A percentile compares a stretch with the other conserved stretches of the same genome.
These are phyloP conservation scores for Zelleria hepariella DNA, from an alignment of 2,888 invertebrate genomes.

Conservation along the genomic window DNA sequence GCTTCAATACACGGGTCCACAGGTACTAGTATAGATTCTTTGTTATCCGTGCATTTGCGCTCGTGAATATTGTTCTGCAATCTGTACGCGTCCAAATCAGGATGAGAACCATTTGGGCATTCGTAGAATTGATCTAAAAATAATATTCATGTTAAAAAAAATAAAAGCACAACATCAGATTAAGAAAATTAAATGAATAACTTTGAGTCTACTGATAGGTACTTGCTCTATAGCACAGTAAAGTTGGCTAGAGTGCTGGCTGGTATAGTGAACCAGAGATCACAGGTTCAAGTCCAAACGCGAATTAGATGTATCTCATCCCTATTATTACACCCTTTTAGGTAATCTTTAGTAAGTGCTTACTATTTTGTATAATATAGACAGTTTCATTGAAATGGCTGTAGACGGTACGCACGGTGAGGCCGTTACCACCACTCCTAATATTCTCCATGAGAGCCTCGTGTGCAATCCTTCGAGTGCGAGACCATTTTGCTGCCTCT, in stretches of 20 bases:
- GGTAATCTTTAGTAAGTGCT: slow-evolving; percentile 5
- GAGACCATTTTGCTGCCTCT: slow-evolving; percentile 63
- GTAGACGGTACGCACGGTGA: slow-evolving; percentile 55
- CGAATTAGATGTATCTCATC: no score
- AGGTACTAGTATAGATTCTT: slow-evolving; percentile 35
- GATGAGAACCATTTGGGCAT: slow-evolving; percentile 55
- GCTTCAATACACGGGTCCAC: slow-evolving; percentile 62
- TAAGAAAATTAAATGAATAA: no score
- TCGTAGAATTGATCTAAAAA: slow-evolving; percentile 49
- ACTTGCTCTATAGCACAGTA: no score
- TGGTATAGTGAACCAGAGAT: no score
- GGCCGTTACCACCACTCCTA: slow-evolving; percentile 59
- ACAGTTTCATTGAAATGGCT: slow-evolving; percentile 36
- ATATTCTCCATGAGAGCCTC: slow-evolving; percentile 65
- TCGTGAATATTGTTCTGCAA: slow-evolving; percentile 61
- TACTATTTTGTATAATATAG: slow-evolving; percentile 61
- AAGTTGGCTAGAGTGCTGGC: no score
- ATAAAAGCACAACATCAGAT: no score
- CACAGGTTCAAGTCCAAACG: no score
- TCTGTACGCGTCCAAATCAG: slow-evolving; percentile 53
- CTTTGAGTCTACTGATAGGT: no score
- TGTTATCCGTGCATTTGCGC: slow-evolving; percentile 51
- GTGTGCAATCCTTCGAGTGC: slow-evolving; percentile 58
- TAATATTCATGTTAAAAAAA: neutral
- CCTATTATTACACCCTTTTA: no score